These are phyloP conservation scores for Anguilla marmorata DNA, from an alignment of 2,797 vertebrate species.

Conservation along the genomic window DNA sequence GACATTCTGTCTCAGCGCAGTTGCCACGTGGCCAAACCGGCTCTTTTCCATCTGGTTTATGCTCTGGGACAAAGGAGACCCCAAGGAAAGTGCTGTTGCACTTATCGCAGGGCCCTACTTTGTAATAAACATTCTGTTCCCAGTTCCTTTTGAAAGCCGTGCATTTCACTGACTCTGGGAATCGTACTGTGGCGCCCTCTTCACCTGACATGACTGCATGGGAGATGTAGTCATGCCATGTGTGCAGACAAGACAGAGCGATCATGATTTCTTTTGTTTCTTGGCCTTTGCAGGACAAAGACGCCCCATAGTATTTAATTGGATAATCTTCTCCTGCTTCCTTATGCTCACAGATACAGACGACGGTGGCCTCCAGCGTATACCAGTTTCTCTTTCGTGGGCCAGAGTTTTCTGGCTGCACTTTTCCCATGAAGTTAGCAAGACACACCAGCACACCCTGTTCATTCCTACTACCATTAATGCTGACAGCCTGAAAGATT, in stretches of 20 bases:
- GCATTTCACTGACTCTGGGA: slow-evolving; percentile 2
- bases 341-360: not conserved
- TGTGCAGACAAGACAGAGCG: slow-evolving; percentile 3
- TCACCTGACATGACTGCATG: not conserved
- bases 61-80: not conserved
- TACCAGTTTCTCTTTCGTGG: not conserved
- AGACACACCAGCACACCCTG: not conserved
- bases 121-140: not conserved
- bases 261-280: not conserved
- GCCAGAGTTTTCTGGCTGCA: not conserved
- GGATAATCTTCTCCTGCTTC: not conserved
- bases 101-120: not conserved
- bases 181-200: not conserved
- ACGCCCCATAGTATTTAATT: slow-evolving; percentile 8
- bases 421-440: not conserved
- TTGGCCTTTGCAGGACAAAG: not conserved
- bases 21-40: not conserved
- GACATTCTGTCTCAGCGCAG: slow-evolving; percentile 4
- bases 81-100: not conserved
- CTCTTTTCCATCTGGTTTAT: not conserved
- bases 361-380: not conserved
- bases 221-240: not conserved
- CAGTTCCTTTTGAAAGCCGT: slow-evolving; percentile 1
- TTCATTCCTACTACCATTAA: not conserved
- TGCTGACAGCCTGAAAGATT: slow-evolving; percentile 1